Evolutionary conservation across 1,140 invertebrate genomes (phyloP), one percentile per base, ranked within the genome.

Genomic region (Acyrthosiphon pisum): DNA sequence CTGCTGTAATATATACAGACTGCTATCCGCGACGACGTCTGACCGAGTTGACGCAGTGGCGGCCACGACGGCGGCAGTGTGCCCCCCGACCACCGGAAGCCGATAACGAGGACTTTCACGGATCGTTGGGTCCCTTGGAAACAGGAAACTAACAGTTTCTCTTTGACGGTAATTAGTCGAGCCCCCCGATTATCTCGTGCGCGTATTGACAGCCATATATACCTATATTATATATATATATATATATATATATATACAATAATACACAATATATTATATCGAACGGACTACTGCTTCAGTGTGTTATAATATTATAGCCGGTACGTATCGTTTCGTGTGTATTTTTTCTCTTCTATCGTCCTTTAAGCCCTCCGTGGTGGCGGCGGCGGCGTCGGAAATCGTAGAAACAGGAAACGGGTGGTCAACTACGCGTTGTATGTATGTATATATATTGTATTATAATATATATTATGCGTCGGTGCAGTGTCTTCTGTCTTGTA

Each of bases 131-230:
- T 93, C 91, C 91, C 91, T 93, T 86, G 91, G 91, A 93, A 83
- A 93, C 91, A 93, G 91, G 91, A 93, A 93, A 84, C 91, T 86
- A 50, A 83, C 46, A 53, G 76, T 93, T 93, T 93, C 81, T 86
- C 91, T 93, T 93, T 86, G 91, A 93, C 91, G 91, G 91, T 93
- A 93, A 93, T 93, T 93, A 93, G 91, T 93, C 91, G 91, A 92
- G 48, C 81, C 91, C 48, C 91, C 81, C 91, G 76, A 86, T 56
- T 86, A 84, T 53, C 81, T 56, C 20, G 48, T 37, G n/a, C 81
- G 48, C 46, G 44, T 93, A 86, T 93, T 35, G 90, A 91, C 90
- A 91, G 89, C 56, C n/a, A 68, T 23, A 53, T 41, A 53, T 37
- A 37, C 35, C 23, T 23, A 83, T 22, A 41, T 41, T 23, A 37